Percentiles rank a stretch among this genome's conserved stretches.
These are phyloP conservation scores for Amblyjoppa proteus DNA, from an alignment of 2,888 invertebrate genomes.

Conservation along the genomic window DNA sequence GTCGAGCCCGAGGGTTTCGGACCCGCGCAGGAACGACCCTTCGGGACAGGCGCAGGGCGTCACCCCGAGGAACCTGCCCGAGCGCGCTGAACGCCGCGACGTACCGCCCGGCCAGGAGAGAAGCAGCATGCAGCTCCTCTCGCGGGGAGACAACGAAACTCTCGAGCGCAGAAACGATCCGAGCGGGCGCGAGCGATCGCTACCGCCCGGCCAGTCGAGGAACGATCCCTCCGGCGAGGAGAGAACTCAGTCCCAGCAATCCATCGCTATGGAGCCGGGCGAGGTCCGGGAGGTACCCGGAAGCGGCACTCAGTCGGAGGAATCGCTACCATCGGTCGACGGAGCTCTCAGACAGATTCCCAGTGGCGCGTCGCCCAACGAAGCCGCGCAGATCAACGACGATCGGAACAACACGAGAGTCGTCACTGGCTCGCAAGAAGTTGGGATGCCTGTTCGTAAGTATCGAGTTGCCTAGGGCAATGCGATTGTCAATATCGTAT, in stretches of 20 bases:
- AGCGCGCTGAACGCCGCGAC: conserved; percentile 78
- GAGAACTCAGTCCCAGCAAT: conserved; percentile 71
- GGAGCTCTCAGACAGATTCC: conserved; percentile 80
- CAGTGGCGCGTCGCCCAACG: conserved; percentile 81
- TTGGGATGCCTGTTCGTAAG: conserved; percentile 75
- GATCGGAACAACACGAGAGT: conserved; percentile 79
- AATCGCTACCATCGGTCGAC: conserved; percentile 74
- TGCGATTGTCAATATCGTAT: not conserved
- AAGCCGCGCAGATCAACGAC: conserved; percentile 74
- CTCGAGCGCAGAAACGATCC: conserved; percentile 83
- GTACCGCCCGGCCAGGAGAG: conserved; percentile 79
- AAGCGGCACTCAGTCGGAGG: conserved; percentile 78
- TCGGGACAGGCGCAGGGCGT: conserved; percentile 79
- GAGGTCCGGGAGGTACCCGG: conserved; percentile 81
- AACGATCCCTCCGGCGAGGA: conserved; percentile 83
- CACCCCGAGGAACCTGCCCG: conserved; percentile 73
- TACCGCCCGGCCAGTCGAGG: conserved; percentile 80
- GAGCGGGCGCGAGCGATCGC: conserved; percentile 81
- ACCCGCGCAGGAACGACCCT: conserved; percentile 82
- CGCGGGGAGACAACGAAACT: conserved; percentile 72
- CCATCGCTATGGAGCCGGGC: conserved; percentile 75
- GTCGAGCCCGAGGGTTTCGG: conserved; percentile 74
- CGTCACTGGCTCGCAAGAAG: conserved; percentile 82
- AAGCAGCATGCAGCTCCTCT: conserved; percentile 66
- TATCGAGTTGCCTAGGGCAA: conserved; percentile 23